phyloP scores from a whole-genome alignment of 2,797 vertebrate species.

The Aphelocoma californica region DNA sequence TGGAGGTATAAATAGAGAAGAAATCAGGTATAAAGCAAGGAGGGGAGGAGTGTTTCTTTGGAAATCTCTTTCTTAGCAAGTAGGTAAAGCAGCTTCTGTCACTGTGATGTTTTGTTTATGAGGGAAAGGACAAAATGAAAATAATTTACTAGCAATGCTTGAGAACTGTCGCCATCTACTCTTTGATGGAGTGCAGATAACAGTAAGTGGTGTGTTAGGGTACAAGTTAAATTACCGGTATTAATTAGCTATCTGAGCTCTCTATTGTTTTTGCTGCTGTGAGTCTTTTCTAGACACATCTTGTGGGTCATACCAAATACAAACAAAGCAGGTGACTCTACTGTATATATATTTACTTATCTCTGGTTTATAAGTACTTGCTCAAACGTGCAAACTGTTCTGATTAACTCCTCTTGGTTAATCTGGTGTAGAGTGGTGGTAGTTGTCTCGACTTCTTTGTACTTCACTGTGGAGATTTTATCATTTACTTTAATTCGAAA shows the following conservation, averaged over 20 bases:
- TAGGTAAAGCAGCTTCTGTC: background rate
- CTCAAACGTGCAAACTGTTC: background rate
- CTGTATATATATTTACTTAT: background rate
- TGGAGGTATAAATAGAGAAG: background rate
- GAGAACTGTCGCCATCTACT: background rate
- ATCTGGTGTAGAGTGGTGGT: background rate
- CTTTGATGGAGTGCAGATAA: background rate
- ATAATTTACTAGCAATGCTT: background rate
- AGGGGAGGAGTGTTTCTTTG: background rate
- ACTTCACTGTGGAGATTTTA: background rate
- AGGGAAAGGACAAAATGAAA: background rate
- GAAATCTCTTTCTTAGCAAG: background rate
- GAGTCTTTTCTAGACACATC: background rate
- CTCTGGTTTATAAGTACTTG: background rate
- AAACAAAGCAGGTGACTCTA: background rate
- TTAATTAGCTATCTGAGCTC: constrained; percentile 13
- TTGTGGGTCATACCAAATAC: background rate
- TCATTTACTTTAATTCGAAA: background rate
- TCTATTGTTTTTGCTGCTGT: background rate
- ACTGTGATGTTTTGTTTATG: background rate
- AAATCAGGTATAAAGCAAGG: background rate
- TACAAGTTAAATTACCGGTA: background rate
- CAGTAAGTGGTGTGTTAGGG: background rate
- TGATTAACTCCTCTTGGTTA: background rate
- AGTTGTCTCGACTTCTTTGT: background rate